A percentile compares a stretch with the other conserved stretches of the same genome.
Evolutionary conservation across 2,797 vertebrate species (phyloP).

Genomic region (Sorex maritimensis): DNA sequence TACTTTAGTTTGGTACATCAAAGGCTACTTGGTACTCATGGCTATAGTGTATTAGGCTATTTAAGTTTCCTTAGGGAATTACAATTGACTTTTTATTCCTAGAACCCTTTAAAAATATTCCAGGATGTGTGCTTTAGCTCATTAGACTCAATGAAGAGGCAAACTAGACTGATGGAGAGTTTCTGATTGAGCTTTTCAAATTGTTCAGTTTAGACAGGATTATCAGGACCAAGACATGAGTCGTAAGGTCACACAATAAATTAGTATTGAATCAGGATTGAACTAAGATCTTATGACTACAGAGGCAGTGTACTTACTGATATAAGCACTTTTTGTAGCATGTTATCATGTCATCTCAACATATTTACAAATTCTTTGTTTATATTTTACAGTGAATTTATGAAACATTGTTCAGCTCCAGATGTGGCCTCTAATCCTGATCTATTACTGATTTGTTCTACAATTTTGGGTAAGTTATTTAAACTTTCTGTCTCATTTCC

Average conservation of each 20-base stretch:
- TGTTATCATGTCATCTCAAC: constrained; percentile 34
- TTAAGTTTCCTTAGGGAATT: constrained; percentile 57
- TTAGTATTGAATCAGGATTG: constrained; percentile 15
- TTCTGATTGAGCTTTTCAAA: constrained; percentile 22
- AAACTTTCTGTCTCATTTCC: neutral
- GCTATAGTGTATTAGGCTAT: constrained; percentile 73
- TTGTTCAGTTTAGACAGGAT: constrained; percentile 67
- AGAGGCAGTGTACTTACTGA: neutral
- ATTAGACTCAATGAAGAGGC: constrained; percentile 2
- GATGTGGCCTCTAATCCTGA: neutral
- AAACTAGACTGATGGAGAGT: neutral
- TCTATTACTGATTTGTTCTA: constrained; percentile 32
- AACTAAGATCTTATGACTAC: constrained; percentile 29
- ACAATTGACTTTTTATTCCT: constrained; percentile 65
- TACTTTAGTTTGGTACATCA: constrained; percentile 77
- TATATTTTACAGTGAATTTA: neutral
- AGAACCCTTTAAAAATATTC: constrained; percentile 44
- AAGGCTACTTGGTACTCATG: constrained; percentile 52
- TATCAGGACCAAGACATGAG: neutral
- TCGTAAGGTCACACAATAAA: neutral
- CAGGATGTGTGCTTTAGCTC: constrained; percentile 31
- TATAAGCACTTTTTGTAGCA: neutral
- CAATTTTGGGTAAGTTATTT: neutral
- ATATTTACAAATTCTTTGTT: constrained; percentile 8
- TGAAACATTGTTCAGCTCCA: constrained; percentile 32